A percentile compares a stretch with the other conserved stretches of the same genome.
Conservation (phyloP, 53 echinoderm and acorn worm species). For the Hippasteria phrygiana region DNA sequence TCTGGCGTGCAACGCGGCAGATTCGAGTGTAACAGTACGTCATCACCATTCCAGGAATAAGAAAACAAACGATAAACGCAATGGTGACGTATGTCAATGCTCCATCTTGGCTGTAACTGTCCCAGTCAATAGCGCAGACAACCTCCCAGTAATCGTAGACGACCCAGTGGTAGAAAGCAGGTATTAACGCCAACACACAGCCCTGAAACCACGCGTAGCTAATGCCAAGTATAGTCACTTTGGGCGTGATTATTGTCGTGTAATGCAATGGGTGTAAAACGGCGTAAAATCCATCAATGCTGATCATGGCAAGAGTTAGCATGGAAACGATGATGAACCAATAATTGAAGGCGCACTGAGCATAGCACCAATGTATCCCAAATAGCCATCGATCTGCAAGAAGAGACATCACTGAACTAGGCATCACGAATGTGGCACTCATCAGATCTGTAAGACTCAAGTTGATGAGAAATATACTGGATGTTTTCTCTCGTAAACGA, state of each 20-base stretch:
- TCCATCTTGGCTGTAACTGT: no score
- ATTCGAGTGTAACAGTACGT: constrained; percentile 38
- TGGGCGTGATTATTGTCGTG: no score
- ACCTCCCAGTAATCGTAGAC: no score
- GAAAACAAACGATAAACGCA: constrained; percentile 62
- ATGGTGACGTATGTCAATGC: constrained; percentile 57
- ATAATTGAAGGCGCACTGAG: no score
- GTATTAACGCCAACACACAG: constrained; percentile 35
- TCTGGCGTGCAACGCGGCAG: constrained; percentile 31
- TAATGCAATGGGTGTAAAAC: constrained; percentile 40
- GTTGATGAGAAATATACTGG: no score
- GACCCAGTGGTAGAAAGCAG: constrained; percentile 49
- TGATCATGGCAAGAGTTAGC: constrained; percentile 67
- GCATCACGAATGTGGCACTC: constrained; percentile 66
- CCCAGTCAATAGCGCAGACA: no score
- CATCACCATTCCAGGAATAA: constrained; percentile 54
- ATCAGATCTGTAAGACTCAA: constrained; percentile 65
- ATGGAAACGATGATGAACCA: no score
- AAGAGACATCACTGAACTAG: constrained; percentile 31
- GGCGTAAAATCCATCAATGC: constrained; percentile 52
- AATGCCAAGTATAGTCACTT: not conserved
- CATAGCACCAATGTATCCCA: constrained; percentile 42
- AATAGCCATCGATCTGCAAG: constrained; percentile 51
- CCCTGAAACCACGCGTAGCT: constrained; percentile 63
- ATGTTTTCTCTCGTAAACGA: no score